A percentile compares a stretch with the other conserved stretches of the same genome.
These are phyloP conservation scores for Micronycteris hirsuta DNA, from an alignment of 2,113 vertebrate species.

Conservation along the genomic window DNA sequence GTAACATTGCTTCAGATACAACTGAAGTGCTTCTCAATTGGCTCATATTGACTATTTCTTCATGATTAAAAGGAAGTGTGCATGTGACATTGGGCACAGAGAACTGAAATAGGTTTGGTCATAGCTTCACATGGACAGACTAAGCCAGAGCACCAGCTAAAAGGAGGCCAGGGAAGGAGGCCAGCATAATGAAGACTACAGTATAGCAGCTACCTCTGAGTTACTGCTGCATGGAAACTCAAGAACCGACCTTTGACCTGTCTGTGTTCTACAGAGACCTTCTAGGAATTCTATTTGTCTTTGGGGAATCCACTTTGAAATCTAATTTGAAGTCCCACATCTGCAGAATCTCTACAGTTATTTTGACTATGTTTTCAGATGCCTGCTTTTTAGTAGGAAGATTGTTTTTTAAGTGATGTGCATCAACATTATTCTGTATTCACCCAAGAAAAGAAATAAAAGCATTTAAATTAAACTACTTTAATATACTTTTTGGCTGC, in stretches of 20 bases:
- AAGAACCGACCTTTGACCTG: neutral
- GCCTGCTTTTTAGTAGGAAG: conserved; percentile 59
- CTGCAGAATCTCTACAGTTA: conserved; percentile 29
- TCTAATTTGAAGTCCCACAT: conserved; percentile 51
- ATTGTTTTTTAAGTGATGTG: conserved; percentile 23
- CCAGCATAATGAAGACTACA: neutral
- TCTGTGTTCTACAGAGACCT: neutral
- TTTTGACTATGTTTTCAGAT: conserved; percentile 31
- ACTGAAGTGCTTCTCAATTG: neutral
- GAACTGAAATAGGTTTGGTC: neutral
- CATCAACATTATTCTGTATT: conserved; percentile 38
- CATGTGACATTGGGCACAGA: neutral
- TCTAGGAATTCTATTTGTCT: conserved; percentile 34
- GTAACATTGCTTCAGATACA: neutral
- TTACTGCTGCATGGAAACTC: neutral
- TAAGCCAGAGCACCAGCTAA: neutral
- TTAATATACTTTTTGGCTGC: conserved; percentile 50
- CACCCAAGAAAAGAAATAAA: conserved; percentile 52
- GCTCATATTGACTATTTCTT: neutral
- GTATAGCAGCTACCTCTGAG: neutral
- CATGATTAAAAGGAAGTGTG: neutral
- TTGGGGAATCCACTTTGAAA: conserved; percentile 34
- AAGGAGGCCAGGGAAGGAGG: neutral
- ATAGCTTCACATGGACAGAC: neutral
- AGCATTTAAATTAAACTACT: conserved; percentile 51